Evolutionary conservation across 2,797 vertebrate genomes (phyloP), one percentile per base, ranked within the genome.

Genomic region (Percopsis omiscomaycus): DNA sequence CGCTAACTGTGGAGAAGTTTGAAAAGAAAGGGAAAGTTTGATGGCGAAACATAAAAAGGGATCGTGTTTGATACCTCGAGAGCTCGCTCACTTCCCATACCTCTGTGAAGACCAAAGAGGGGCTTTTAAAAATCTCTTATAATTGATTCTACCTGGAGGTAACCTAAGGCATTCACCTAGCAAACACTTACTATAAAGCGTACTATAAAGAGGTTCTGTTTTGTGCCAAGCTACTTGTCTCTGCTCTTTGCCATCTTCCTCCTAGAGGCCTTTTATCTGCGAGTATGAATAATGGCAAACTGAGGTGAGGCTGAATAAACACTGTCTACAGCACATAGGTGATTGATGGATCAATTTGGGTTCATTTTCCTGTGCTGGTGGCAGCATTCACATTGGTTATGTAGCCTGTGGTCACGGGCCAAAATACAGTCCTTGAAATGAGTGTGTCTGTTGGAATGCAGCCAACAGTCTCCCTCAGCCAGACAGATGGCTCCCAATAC

Each of bases 401-500:
- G 73, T 76, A 72, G 76, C 74, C 81, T 57, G 64, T 80, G 77
- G 80, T 82, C 32, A 52, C 22, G 5, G 66, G 85, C 83, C 86
- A 88, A 88, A 87, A 83, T 65, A 59, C 84, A 79, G 81, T 81
- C 80, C 82, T 84, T 86, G 78, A 88, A 89, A 87, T 71, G 73
- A 87, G 66, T 63, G 48, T 55, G 80, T 81, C 68, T 77, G 61
- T 72, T 89, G 88, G 86, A 88, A 81, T 74, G 22, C 0, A 4
- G 82, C 83, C 86, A 86, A 74, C 47, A 27, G 37, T 3, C 68
- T 52, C 77, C 68, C 73, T 70, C 62, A 58, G 82, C 81, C 72
- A 78, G 84, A 84, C 91, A 92, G 89, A 93, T 92, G 90, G 91
- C 80, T 86, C 72, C 84, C 76, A 73, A 66, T 67, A 82, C 86